Conservation (phyloP, 2,113 vertebrate genomes). For the Clarias macrocephalus region DNA sequence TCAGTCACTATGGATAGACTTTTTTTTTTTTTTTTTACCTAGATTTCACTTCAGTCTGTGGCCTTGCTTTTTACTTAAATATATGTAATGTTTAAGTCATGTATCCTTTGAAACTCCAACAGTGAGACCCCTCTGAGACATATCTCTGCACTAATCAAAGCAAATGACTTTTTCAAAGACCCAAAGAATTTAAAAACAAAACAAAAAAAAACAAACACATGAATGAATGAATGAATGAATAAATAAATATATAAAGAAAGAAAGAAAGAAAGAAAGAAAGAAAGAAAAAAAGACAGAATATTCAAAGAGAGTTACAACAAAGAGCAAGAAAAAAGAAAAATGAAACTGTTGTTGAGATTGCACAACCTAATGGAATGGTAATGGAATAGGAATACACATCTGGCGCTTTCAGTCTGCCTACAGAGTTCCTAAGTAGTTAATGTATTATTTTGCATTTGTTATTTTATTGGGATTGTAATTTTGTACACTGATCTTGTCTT, state of each 20-base stretch:
- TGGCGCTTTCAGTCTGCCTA: background rate
- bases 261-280: no score
- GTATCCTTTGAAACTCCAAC: conserved; percentile 63
- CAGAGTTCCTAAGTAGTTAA: background rate
- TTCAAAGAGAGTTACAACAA: conserved; percentile 26
- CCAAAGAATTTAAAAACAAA: background rate
- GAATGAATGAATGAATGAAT: no score
- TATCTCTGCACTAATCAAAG: conserved; percentile 51
- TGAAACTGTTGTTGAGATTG: conserved; percentile 27
- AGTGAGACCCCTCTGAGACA: conserved; percentile 50
- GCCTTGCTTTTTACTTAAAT: conserved; percentile 50
- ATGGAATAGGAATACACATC: conserved; percentile 14
- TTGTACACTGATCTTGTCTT: background rate
- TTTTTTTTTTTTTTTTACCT: conserved; percentile 65
- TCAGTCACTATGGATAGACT: conserved; percentile 48
- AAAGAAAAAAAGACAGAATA: conserved; percentile 31
- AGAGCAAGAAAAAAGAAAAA: background rate
- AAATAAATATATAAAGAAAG: no score
- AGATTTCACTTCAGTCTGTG: conserved; percentile 60
- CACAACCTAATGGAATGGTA: background rate
- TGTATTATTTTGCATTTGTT: background rate
- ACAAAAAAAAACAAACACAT: conserved; percentile 22
- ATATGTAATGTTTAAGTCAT: conserved; percentile 63
- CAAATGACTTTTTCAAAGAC: conserved; percentile 42
- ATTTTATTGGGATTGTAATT: background rate